Percentiles rank a stretch among this genome's conserved stretches.
Evolutionary conservation across 2,888 invertebrate genomes (phyloP).

Genomic region (Lithodes maja): DNA sequence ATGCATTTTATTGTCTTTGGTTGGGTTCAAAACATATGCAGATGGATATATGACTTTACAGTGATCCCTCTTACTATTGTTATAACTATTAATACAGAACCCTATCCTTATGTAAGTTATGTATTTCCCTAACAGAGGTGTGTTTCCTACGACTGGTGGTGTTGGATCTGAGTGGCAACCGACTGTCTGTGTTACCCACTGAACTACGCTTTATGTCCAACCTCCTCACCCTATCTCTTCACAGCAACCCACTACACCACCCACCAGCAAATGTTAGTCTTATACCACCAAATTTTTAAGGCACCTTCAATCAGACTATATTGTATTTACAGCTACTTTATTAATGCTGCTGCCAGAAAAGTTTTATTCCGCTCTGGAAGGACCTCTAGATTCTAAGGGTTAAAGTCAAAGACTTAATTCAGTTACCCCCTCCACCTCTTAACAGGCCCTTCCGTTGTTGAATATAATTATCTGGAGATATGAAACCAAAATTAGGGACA

Average conservation of each 20-base stretch:
- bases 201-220: conserved; percentile 91
- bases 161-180: conserved; percentile 92
- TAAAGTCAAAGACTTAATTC: no score
- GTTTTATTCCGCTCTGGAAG: no score
- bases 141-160: conserved; percentile 88
- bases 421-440: no score
- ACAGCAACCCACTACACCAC: conserved; percentile 92
- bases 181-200: conserved; percentile 90
- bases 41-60: not conserved
- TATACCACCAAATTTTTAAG: not conserved
- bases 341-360: no score
- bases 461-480: no score
- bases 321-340: no score
- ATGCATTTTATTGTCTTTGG: no score
- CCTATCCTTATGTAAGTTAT: not conserved
- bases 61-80: not conserved
- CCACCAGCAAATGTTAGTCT: conserved; percentile 92
- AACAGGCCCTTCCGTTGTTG: no score
- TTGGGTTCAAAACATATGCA: no score
- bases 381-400: no score
- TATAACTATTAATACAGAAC: not conserved
- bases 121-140: conserved; percentile 81
- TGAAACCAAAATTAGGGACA: no score
- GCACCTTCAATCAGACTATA: no score
- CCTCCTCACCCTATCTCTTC: conserved; percentile 86